These are phyloP conservation scores for Phoebastria nigripes DNA, from an alignment of 2,797 vertebrate genomes.

Conservation along the genomic window DNA sequence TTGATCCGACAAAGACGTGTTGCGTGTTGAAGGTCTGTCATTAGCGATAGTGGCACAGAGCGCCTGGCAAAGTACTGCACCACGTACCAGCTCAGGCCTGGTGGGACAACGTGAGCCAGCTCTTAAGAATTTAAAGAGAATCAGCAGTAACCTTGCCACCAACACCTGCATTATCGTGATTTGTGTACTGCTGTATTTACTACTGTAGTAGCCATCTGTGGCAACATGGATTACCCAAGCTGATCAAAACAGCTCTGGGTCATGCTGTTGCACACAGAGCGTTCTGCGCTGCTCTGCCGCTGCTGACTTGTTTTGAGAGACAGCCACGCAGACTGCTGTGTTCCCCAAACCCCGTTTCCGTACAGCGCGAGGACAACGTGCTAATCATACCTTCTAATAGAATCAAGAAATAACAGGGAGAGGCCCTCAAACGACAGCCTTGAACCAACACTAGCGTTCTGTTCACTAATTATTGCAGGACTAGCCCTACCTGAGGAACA, in stretches of 20 bases:
- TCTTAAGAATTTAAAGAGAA: background rate
- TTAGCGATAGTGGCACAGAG: background rate
- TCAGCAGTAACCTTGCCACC: background rate
- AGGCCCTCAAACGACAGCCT: background rate
- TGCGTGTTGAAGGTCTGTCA: background rate
- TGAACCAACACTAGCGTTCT: background rate
- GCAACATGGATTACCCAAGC: background rate
- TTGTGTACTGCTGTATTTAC: background rate
- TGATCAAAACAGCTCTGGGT: background rate
- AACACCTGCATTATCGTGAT: background rate
- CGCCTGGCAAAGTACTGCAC: too few species aligned
- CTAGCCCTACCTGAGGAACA: background rate
- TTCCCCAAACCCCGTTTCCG: background rate
- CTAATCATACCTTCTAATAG: background rate
- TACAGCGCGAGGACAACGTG: rapidly evolving
- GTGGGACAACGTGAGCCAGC: rapidly evolving
- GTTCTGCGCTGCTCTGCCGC: too few species aligned
- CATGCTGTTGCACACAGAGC: background rate
- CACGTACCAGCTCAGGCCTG: background rate
- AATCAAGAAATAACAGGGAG: background rate
- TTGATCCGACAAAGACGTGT: background rate
- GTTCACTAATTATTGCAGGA: background rate
- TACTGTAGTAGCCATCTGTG: too few species aligned
- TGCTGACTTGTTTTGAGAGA: background rate
- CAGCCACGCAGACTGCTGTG: background rate